These are phyloP conservation scores for Trichomalopsis sarcophagae DNA, from an alignment of 1,140 invertebrate genomes.

Conservation along the genomic window DNA sequence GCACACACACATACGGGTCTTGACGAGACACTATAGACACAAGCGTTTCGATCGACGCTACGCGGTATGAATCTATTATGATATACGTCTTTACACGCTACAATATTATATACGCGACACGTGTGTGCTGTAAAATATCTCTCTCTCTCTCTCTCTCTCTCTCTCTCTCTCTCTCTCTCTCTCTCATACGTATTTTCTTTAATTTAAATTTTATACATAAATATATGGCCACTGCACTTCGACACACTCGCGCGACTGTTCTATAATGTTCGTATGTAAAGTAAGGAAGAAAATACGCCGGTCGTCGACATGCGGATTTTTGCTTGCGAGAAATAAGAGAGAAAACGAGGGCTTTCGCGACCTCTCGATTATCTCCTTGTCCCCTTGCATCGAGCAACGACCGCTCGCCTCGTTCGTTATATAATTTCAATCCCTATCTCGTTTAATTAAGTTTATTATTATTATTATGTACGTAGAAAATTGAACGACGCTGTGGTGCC, in stretches of 20 bases:
- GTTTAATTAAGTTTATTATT: slow-evolving; percentile 7
- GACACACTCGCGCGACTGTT: slow-evolving; percentile 1
- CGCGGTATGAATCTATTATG: neutral
- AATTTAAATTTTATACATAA: slow-evolving; percentile 57
- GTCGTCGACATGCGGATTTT: neutral
- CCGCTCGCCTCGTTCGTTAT: neutral
- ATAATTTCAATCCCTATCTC: slow-evolving; percentile 4
- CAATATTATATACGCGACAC: neutral
- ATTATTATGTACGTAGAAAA: slow-evolving; percentile 35
- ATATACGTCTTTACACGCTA: neutral
- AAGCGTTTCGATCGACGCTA: slow-evolving; percentile 37
- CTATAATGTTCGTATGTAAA: neutral
- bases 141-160: no score
- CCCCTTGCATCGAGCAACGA: neutral
- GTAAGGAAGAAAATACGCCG: neutral
- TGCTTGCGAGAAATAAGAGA: neutral
- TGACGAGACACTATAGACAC: neutral
- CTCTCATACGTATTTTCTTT: slow-evolving; percentile 22
- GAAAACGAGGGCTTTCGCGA: slow-evolving; percentile 14
- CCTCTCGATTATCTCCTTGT: neutral
- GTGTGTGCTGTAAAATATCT: neutral
- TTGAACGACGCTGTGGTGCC: slow-evolving; percentile 26
- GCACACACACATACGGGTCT: neutral
- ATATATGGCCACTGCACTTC: slow-evolving; percentile 58
- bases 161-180: neutral